Percentiles rank a stretch among this genome's conserved stretches.
Conservation (phyloP, 2,113 vertebrate genomes). For the Miniopterus natalensis region DNA sequence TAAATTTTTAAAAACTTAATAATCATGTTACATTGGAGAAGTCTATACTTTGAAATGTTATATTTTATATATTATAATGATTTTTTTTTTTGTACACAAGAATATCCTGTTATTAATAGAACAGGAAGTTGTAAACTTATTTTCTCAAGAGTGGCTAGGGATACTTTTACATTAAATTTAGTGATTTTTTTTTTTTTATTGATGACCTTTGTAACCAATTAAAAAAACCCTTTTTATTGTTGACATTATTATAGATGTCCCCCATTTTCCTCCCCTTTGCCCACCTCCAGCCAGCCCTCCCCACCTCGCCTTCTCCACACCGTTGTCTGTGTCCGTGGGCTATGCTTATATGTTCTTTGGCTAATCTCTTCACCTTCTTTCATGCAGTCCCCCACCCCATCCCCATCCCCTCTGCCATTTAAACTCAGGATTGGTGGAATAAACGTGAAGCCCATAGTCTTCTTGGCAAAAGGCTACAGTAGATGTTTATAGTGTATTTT, state of each 20-base stretch:
- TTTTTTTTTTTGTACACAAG: conserved; percentile 34
- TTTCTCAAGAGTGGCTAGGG: conserved; percentile 30
- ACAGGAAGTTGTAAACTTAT: neutral
- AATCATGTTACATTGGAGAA: conserved; percentile 35
- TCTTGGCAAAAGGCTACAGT: conserved; percentile 32
- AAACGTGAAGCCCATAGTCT: neutral
- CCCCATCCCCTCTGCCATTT: neutral
- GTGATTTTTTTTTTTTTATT: neutral
- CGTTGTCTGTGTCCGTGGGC: neutral
- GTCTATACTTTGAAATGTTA: conserved; percentile 36
- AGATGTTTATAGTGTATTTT: neutral
- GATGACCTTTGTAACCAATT: neutral
- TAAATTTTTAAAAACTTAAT: neutral
- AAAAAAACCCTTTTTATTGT: neutral
- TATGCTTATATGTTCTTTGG: neutral
- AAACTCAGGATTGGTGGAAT: conserved; percentile 9
- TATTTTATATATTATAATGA: neutral
- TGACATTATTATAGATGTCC: neutral
- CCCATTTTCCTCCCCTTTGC: neutral
- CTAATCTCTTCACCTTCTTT: neutral
- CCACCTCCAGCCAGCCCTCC: neutral
- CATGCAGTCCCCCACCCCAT: neutral
- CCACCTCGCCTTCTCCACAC: neutral
- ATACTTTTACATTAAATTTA: conserved; percentile 48
- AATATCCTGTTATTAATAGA: conserved; percentile 14